Conservation (phyloP, 2,797 vertebrate genomes). For the Sylvia borin region DNA sequence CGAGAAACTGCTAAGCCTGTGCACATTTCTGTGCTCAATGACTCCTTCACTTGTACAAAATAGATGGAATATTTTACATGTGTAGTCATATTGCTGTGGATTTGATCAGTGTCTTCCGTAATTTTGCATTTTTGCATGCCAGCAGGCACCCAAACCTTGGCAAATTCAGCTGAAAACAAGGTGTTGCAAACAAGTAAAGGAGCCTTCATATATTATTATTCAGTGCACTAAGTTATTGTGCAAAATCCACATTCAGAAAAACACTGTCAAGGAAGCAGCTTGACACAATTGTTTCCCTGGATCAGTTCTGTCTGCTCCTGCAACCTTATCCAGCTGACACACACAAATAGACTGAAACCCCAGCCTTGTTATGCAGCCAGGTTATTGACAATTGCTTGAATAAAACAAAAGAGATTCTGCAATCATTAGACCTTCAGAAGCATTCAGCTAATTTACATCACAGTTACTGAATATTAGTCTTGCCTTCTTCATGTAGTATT, state of each 20-base stretch:
- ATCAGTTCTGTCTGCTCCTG: neutral
- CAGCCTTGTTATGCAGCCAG: neutral
- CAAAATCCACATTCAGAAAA: neutral
- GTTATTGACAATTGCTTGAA: neutral
- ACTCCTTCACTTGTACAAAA: neutral
- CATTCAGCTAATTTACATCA: neutral
- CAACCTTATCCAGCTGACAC: neutral
- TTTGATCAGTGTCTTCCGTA: neutral
- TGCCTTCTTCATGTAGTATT: neutral
- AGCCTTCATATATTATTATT: neutral
- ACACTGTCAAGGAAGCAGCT: neutral
- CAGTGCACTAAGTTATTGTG: neutral
- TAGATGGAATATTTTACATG: neutral
- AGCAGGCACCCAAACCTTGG: neutral
- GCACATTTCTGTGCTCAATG: neutral
- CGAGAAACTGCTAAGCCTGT: neutral
- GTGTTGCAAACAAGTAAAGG: neutral
- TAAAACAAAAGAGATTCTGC: neutral
- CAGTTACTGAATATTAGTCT: neutral
- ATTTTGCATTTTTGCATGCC: neutral
- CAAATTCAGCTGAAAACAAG: neutral
- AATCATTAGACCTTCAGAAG: constrained; percentile 10
- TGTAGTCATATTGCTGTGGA: neutral
- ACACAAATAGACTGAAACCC: neutral
- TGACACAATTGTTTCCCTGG: neutral